Conservation (phyloP, 2,113 vertebrate species). For the Pungitius pungitius region DNA sequence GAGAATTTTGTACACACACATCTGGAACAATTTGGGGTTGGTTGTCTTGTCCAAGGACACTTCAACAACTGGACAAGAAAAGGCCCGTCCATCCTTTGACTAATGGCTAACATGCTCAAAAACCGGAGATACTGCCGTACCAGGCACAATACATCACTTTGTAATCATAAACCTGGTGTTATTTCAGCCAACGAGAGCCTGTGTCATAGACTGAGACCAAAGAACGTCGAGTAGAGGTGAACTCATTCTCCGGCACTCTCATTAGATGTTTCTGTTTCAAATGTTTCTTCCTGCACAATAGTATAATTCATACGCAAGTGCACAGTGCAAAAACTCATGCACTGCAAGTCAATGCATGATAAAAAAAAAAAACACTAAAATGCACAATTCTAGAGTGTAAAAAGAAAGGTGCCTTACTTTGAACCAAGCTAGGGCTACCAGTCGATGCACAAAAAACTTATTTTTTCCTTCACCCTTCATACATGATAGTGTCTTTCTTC, state of each 20-base stretch:
- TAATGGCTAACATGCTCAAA: not conserved
- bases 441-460: constrained; percentile 9
- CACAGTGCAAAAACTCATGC: constrained; percentile 1
- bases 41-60: constrained; percentile 14
- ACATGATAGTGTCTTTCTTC: constrained; percentile 46
- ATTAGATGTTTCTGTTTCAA: constrained; percentile 8
- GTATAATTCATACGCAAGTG: not conserved
- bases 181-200: not conserved
- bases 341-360: not conserved
- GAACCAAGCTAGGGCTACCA: constrained; percentile 3
- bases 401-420: constrained; percentile 14
- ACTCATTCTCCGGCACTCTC: constrained; percentile 13
- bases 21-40: not conserved
- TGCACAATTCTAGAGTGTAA: not conserved
- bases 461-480: constrained; percentile 46
- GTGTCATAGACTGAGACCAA: constrained; percentile 1
- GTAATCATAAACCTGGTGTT: not conserved
- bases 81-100: not conserved
- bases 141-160: not conserved
- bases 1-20: not conserved
- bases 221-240: not conserved
- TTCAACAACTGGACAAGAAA: constrained; percentile 15
- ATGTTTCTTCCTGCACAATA: no score
- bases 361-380: constrained; percentile 13
- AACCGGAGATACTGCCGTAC: not conserved